Base-by-base conservation (phyloP, 2,797 vertebrate genomes). In the Triplophysa yarkandensis region DNA sequence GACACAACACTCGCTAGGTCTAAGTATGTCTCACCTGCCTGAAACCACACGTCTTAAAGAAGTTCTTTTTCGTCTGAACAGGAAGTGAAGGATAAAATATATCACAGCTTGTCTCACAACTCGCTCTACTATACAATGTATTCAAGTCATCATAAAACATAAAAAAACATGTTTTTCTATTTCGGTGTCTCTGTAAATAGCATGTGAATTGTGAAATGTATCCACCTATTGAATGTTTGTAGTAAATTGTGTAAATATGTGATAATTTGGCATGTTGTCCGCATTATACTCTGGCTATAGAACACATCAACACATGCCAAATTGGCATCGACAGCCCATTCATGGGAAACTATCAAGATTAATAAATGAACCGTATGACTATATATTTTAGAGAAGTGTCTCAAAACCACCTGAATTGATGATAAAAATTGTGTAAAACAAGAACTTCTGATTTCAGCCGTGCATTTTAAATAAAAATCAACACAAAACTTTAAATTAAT, bases 1-100 rank as follows among this genome's bases (percentile, higher is more conserved):
- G 43, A 27, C 16, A 10, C 32, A 9, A 62, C 28, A 14, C 27
- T 70, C 27, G 61, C 68, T 36, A 69, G 23, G 55, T 46, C 28
- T 3, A n/a, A n/a, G n/a, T n/a, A n/a, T 4, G 8, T 52, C 21
- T 52, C 48, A 14, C 50, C 11, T 54, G 50, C 25, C 25, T 14
- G 23, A 16, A 11, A 54, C 50, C 5, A 55, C 52, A 55, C 17
- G 14, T 28, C 25, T 55, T 55, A 39, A 9, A 10, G 36, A 11
- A 54, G 11, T n/a, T 54, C 11, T 27, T 23, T 54, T 54, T 27
- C 6, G 50, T 13, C 43, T 44, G 43, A 44, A 54, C 23, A 54
- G 50, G 50, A 54, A 54, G 11, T 54, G 23, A 54, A 25, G 50
- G 21, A 13, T 25, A 21, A 2, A 19, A 16, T 17, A 43, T 44